Evolutionary conservation across 2,113 vertebrate genomes (phyloP).

Genomic region (Semnopithecus entellus): DNA sequence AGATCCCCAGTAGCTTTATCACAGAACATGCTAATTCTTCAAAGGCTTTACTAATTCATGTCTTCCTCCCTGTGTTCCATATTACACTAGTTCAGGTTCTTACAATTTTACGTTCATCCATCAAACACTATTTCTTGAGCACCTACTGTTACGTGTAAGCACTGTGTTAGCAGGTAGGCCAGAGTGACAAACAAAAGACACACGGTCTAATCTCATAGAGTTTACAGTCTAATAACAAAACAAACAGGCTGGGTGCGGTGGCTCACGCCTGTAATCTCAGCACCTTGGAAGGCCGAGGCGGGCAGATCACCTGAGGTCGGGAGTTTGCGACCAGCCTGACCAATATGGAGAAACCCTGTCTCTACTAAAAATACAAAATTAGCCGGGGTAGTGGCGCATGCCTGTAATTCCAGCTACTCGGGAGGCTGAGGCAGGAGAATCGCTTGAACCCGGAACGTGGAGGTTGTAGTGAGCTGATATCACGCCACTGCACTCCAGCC

Average conservation of each 20-base stretch:
- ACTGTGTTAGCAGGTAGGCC: neutral
- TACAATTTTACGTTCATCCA: neutral
- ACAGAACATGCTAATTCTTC: neutral
- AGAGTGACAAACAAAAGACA: neutral
- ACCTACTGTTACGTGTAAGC: neutral
- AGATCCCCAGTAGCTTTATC: neutral
- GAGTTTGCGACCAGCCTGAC: too few relatives aligned
- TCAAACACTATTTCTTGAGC: neutral
- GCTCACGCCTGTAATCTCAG: too few relatives aligned
- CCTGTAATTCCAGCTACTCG: too few relatives aligned
- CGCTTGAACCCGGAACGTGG: too few relatives aligned
- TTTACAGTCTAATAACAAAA: neutral
- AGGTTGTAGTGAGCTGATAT: too few relatives aligned
- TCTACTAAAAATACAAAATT: too few relatives aligned
- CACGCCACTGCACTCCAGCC: too few relatives aligned
- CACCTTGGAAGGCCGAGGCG: too few relatives aligned
- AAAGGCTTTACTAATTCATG: neutral
- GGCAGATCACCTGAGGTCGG: too few relatives aligned
- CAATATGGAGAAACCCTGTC: too few relatives aligned
- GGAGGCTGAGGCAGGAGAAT: too few relatives aligned
- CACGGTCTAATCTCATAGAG: neutral
- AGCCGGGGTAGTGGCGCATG: too few relatives aligned
- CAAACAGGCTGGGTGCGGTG: neutral
- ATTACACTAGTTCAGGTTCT: neutral
- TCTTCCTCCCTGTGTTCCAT: neutral